A percentile compares a stretch with the other conserved stretches of the same genome.
Evolutionary conservation across 2,113 vertebrate genomes (phyloP).

Genomic region (Gracilinanus agilis): DNA sequence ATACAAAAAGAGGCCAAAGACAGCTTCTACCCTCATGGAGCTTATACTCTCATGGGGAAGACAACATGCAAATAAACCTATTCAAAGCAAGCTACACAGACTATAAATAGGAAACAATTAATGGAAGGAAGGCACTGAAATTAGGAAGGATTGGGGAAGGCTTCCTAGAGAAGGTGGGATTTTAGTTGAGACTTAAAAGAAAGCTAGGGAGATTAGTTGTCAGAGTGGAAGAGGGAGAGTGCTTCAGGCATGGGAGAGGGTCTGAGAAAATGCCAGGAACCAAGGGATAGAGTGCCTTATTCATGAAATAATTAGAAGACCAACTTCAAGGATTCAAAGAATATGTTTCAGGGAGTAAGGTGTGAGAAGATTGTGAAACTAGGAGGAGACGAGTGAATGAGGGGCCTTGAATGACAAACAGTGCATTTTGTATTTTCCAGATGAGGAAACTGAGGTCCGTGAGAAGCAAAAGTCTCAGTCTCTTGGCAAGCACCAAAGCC

Average conservation of each 20-base stretch:
- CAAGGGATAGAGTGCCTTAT: not conserved
- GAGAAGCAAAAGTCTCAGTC: not conserved
- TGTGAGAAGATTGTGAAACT: not conserved
- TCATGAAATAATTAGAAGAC: not conserved
- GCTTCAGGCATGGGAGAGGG: not conserved
- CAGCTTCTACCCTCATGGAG: not conserved
- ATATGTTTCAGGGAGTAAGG: not conserved
- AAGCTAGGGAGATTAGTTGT: not conserved
- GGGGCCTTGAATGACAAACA: not conserved
- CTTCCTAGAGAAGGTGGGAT: not conserved
- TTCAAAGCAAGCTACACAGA: not conserved
- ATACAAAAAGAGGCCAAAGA: not conserved
- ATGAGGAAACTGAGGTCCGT: not conserved
- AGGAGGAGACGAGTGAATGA: not conserved
- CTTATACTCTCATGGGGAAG: not conserved
- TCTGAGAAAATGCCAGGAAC: not conserved
- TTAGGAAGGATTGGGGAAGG: not conserved
- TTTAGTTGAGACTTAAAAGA: not conserved
- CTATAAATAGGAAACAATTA: not conserved
- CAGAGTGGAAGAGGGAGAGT: not conserved
- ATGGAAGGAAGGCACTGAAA: not conserved
- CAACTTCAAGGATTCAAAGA: not conserved
- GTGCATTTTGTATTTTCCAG: not conserved
- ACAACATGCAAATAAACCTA: not conserved
- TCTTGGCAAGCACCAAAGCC: not conserved